phyloP scores from a whole-genome alignment of 1,140 invertebrate species.

The Cataglyphis hispanica region DNA sequence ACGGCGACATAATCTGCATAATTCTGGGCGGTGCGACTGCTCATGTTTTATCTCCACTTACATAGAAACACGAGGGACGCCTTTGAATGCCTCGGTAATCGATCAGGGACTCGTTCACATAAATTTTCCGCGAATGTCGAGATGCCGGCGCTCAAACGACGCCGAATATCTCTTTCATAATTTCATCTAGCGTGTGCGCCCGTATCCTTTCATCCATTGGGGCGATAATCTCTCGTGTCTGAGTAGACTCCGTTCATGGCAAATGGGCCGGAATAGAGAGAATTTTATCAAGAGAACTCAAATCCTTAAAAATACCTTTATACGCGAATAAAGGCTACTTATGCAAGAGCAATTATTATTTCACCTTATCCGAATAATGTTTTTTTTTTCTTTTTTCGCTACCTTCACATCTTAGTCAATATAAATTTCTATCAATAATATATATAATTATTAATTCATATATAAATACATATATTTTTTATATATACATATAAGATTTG shows the following conservation, averaged over 20 bases:
- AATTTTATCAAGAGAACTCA: constrained; percentile 58
- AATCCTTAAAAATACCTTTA: constrained; percentile 61
- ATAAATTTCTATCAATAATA: neutral
- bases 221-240: constrained; percentile 60
- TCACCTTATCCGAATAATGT: neutral
- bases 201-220: constrained; percentile 59
- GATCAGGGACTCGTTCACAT: constrained; percentile 52
- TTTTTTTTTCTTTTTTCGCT: constrained; percentile 7
- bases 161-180: constrained; percentile 62
- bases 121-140: constrained; percentile 55
- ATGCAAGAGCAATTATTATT: constrained; percentile 9
- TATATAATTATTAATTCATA: neutral
- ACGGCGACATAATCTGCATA: constrained; percentile 51
- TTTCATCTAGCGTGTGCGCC: constrained; percentile 38
- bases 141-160: constrained; percentile 55
- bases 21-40: constrained; percentile 33
- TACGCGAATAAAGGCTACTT: constrained; percentile 25
- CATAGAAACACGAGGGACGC: constrained; percentile 37
- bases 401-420: neutral
- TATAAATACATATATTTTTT: too few relatives aligned
- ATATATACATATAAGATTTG: neutral
- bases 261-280: constrained; percentile 60
- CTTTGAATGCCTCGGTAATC: constrained; percentile 55
- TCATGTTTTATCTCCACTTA: constrained; percentile 58
- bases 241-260: constrained; percentile 56